Conservation (phyloP, 1,140 invertebrate species). For the Maconellicoccus hirsutus region DNA sequence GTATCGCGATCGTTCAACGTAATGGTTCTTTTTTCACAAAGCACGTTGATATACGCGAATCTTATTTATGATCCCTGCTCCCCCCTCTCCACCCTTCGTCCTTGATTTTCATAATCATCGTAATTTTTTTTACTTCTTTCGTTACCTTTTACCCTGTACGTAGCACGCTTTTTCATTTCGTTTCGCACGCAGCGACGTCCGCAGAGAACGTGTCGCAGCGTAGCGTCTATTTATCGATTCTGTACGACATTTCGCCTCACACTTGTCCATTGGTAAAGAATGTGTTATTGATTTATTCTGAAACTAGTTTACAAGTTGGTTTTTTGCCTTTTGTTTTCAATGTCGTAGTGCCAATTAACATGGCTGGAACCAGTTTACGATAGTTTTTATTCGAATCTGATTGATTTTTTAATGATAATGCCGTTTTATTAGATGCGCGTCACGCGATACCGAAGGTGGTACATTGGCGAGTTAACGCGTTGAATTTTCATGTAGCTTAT, state of each 20-base stretch:
- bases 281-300: background rate
- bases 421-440: constrained; percentile 3
- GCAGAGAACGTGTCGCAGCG: no score
- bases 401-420: constrained; percentile 6
- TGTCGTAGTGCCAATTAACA: constrained; percentile 7
- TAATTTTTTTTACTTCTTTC: no score
- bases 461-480: background rate
- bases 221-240: background rate
- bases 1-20: no score
- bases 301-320: constrained; percentile 7
- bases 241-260: background rate
- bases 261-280: background rate
- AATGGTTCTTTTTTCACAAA: no score
- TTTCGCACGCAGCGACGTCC: no score
- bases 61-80: no score
- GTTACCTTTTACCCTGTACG: no score
- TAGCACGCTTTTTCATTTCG: no score
- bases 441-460: constrained; percentile 6
- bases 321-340: constrained; percentile 5
- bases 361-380: background rate
- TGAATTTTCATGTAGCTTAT: background rate
- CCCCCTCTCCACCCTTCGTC: no score
- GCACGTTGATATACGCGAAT: no score
- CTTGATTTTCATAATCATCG: no score
- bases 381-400: constrained; percentile 9